Conservation (phyloP, 2,113 vertebrate species). For the Tragelaphus buxtoni region DNA sequence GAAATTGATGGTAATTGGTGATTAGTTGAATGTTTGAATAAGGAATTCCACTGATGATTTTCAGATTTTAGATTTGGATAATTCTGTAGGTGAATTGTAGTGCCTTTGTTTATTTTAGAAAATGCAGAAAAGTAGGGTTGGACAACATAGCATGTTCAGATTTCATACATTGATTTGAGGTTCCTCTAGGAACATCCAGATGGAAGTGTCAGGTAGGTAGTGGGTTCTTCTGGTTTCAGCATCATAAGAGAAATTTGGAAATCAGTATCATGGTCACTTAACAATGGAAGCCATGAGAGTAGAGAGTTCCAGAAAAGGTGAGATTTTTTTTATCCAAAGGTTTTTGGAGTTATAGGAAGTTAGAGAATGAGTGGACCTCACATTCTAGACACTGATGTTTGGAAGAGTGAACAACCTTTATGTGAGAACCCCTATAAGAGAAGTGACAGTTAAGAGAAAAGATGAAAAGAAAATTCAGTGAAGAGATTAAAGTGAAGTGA, state of each 20-base stretch:
- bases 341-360: background rate
- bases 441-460: background rate
- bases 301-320: background rate
- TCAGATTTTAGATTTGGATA: background rate
- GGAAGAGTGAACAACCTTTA: background rate
- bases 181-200: background rate
- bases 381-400: background rate
- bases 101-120: background rate
- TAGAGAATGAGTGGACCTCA: background rate
- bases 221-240: background rate
- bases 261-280: background rate
- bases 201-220: background rate
- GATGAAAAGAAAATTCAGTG: background rate
- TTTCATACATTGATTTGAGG: constrained; percentile 11
- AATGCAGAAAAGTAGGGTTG: background rate
- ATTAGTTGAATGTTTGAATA: constrained; percentile 6
- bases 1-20: background rate
- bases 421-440: background rate
- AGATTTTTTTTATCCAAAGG: background rate
- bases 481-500: background rate
- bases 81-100: background rate
- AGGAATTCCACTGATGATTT: background rate
- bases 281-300: background rate
- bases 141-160: background rate
- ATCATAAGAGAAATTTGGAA: background rate